phyloP scores from a whole-genome alignment of 2,888 invertebrate genomes.

The Thumatha senex region DNA sequence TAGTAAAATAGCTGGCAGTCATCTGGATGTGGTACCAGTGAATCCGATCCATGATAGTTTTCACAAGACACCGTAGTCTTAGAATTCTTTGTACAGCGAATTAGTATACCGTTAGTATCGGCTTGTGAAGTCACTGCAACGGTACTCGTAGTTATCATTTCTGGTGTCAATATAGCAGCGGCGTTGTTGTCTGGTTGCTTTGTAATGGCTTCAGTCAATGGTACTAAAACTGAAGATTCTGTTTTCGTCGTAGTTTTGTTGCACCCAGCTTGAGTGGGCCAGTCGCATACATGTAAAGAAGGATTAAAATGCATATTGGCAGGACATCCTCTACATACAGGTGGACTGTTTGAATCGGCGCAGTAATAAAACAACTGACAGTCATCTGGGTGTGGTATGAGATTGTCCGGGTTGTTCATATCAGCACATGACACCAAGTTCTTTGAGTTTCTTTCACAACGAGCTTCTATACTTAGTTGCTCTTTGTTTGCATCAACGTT shows the following conservation, averaged over 20 bases:
- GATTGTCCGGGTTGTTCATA: constrained; percentile 24
- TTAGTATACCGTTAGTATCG: neutral
- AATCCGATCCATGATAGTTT: neutral
- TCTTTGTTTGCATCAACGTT: no score
- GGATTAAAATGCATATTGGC: constrained; percentile 1
- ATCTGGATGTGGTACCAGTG: neutral
- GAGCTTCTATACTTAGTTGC: neutral
- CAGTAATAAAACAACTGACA: constrained; percentile 52
- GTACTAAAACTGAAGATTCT: neutral
- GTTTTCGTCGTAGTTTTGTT: neutral
- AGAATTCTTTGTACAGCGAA: neutral
- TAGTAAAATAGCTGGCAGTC: neutral
- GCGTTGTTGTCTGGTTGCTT: neutral
- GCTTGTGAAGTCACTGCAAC: neutral
- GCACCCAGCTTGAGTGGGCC: constrained; percentile 9
- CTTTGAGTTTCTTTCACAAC: constrained; percentile 11
- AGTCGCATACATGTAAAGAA: constrained; percentile 9
- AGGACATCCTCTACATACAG: constrained; percentile 15
- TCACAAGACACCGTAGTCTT: neutral
- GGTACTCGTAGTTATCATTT: neutral
- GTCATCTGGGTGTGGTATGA: constrained; percentile 47
- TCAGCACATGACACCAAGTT: constrained; percentile 34
- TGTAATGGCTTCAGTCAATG: neutral
- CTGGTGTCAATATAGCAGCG: neutral
- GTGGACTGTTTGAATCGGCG: constrained; percentile 12